Conservation (phyloP, 2,888 invertebrate species). For the Cyclophora punctaria region DNA sequence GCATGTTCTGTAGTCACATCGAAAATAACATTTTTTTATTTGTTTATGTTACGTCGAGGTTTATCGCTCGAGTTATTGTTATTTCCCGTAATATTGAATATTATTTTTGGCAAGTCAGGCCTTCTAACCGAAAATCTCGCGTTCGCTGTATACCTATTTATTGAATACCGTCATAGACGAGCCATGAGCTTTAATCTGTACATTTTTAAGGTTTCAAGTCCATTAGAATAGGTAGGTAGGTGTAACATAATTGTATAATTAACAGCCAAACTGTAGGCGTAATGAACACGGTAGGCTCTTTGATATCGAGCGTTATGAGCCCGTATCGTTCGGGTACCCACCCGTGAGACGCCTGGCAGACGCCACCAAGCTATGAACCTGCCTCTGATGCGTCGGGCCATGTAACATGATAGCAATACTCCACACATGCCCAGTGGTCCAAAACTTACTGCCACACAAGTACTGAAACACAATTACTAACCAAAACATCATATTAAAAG, state of each 20-base stretch:
- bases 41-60: constrained; percentile 62
- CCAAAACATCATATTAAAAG: constrained; percentile 36
- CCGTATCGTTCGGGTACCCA: not conserved
- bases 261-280: constrained; percentile 4
- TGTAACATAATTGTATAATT: not conserved
- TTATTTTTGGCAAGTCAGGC: constrained; percentile 55
- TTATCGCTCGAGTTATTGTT: constrained; percentile 55
- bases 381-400: too few species aligned
- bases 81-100: constrained; percentile 42
- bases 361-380: too few species aligned
- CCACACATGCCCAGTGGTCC: not conserved
- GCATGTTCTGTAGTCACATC: constrained; percentile 64
- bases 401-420: too few species aligned
- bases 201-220: constrained; percentile 44
- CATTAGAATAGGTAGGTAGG: constrained; percentile 31
- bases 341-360: too few species aligned
- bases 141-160: constrained; percentile 28
- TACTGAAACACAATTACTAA: constrained; percentile 21
- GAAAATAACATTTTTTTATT: constrained; percentile 59
- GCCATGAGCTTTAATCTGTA: constrained; percentile 44
- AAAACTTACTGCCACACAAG: not conserved
- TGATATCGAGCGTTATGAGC: not conserved
- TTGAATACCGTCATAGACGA: constrained; percentile 26
- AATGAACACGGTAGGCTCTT: too few species aligned
- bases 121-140: constrained; percentile 41